Evolutionary conservation across 1,140 invertebrate genomes (phyloP).

Genomic region (Notospermus geniculatus): DNA sequence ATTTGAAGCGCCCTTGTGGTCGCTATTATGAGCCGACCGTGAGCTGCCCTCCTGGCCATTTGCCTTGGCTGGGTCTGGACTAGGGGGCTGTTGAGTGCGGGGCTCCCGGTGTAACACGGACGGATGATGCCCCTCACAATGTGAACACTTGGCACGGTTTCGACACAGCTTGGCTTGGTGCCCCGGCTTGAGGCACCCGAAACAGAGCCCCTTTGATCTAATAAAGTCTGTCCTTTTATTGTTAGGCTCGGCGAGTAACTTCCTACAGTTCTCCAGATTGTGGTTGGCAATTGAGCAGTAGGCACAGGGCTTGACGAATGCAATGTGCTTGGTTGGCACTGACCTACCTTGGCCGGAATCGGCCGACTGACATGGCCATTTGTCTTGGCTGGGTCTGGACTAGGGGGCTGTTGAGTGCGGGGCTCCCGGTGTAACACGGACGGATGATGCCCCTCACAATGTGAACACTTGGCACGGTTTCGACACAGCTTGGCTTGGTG

Average conservation of each 20-base stretch:
- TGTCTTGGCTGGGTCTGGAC: too few species aligned
- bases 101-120: neutral
- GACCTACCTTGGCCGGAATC: neutral
- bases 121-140: slow-evolving; percentile 14
- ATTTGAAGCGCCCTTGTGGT: too few species aligned
- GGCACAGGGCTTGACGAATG: neutral
- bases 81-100: too few species aligned
- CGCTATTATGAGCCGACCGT: too few species aligned
- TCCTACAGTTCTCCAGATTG: slow-evolving; percentile 3
- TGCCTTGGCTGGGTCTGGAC: too few species aligned
- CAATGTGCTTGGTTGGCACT: neutral
- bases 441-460: slow-evolving; percentile 14
- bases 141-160: slow-evolving; percentile 7
- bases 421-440: neutral
- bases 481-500: slow-evolving; percentile 15
- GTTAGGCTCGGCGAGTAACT: too few species aligned
- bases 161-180: slow-evolving; percentile 15
- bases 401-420: too few species aligned
- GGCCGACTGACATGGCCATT: neutral
- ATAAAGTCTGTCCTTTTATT: too few species aligned
- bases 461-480: slow-evolving; percentile 7
- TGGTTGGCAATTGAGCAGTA: neutral
- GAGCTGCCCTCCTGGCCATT: too few species aligned
- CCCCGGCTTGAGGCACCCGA: neutral
- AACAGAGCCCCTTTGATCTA: too few species aligned